These are phyloP conservation scores for Gymnarchus niloticus DNA, from an alignment of 2,113 vertebrate species.

Conservation along the genomic window DNA sequence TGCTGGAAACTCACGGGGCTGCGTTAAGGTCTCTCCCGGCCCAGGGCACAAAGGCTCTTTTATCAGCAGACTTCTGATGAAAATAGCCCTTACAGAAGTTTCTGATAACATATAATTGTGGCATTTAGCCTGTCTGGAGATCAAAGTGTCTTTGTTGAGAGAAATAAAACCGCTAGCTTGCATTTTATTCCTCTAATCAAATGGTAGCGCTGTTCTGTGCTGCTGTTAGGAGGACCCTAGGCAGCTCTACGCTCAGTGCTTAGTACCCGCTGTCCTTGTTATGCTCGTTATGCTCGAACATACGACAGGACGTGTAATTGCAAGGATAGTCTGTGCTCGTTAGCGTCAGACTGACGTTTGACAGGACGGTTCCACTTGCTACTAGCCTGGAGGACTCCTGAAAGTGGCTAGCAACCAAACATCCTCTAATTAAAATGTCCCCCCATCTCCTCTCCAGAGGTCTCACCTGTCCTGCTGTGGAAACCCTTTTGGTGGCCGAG, in stretches of 20 bases:
- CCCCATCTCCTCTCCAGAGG: not conserved
- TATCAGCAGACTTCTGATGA: constrained; percentile 9
- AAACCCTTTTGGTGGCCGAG: not conserved
- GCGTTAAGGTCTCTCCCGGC: not conserved
- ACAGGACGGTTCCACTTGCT: not conserved
- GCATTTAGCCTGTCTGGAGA: constrained; percentile 14
- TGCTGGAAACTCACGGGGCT: not conserved
- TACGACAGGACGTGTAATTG: not conserved
- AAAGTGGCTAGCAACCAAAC: not conserved
- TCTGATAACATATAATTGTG: constrained; percentile 16
- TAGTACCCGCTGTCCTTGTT: not conserved
- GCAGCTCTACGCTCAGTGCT: not conserved
- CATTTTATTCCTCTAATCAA: constrained; percentile 15
- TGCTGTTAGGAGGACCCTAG: not conserved
- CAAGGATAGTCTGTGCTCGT: not conserved
- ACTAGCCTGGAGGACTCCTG: not conserved
- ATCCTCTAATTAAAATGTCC: not conserved
- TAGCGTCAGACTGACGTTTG: not conserved
- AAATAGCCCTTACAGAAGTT: not conserved
- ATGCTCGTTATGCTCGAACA: not conserved
- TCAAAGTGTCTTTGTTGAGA: constrained; percentile 2
- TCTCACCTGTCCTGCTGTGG: not conserved
- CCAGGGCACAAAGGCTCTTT: not conserved
- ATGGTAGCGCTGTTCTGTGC: not conserved
- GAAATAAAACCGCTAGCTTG: not conserved